Percentiles rank a stretch among this genome's conserved stretches.
These are phyloP conservation scores for Pristionchus pacificus DNA, from an alignment of 1,140 invertebrate species.

Conservation along the genomic window DNA sequence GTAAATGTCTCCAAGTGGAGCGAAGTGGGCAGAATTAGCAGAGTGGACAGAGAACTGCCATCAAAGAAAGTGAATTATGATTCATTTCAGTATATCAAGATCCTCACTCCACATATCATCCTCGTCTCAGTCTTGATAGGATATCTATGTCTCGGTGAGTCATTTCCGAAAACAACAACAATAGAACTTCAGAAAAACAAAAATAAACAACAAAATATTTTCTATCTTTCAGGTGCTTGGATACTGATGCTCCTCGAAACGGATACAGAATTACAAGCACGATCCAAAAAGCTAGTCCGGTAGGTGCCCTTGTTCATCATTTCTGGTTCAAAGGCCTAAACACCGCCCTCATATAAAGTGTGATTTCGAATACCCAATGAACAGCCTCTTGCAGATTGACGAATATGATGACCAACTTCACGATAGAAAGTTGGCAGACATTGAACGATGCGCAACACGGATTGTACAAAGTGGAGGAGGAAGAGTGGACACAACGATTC, in stretches of 20 bases:
- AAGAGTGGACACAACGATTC: conserved; percentile 48
- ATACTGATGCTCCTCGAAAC: conserved; percentile 55
- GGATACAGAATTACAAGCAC: conserved; percentile 48
- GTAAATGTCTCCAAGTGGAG: no score
- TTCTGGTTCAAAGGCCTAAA: no score
- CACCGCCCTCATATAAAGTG: no score
- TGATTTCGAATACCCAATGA: no score
- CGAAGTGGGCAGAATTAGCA: no score
- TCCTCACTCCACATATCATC: conserved; percentile 54
- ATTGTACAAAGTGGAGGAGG: conserved; percentile 41
- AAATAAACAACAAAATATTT: neutral
- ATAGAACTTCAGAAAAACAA: neutral
- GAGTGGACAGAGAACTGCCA: no score
- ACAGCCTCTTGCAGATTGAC: conserved; percentile 41
- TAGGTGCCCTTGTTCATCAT: neutral
- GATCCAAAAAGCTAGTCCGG: conserved; percentile 36
- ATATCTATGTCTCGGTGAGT: conserved; percentile 48
- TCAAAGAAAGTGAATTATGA: no score
- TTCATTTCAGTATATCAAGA: conserved; percentile 56
- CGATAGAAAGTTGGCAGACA: conserved; percentile 51
- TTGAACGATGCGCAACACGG: conserved; percentile 51
- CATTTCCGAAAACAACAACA: no score
- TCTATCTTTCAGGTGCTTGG: conserved; percentile 35
- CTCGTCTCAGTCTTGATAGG: conserved; percentile 53
- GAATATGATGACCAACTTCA: conserved; percentile 56